Base-by-base conservation (phyloP, 1,140 invertebrate species). In the Eumeta japonica region DNA sequence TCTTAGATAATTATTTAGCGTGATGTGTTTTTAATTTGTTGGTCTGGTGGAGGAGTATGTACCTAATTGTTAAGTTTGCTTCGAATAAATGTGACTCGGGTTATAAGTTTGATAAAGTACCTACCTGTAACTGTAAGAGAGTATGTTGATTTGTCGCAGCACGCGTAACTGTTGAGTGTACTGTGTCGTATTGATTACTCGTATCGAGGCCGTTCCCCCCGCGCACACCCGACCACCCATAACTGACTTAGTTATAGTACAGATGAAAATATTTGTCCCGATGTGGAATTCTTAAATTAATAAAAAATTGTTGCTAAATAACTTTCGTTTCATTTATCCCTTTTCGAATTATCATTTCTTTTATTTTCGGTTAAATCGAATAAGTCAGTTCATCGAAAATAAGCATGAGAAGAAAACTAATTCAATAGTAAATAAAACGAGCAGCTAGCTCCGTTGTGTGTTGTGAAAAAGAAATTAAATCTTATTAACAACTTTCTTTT, bases 251-350 rank as follows among this genome's bases (percentile, higher is more conserved):
- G 55, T 46, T 67, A 66, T 53, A 36, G 7, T 13, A 4, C n/a
- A 24, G 55, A 64, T 52, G 54, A 58, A 53, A 63, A 9, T 61
- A 50, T 62, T 64, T 64, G 58, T 66, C 68, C 65, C 62, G 62
- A 54, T 64, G 65, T 73, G 72, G 70, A 75, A 72, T 74, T 75
- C 71, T 76, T 73, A 74, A 67, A 73, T 67, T 67, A 75, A 75
- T 74, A 75, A 76, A 75, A 74, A 75, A 75, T 72, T 76, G 72
- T 75, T 76, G 71, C 66, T 75, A 75, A 75, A 74, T 72, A 61
- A 54, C 17, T 46, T 37, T 55, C 41, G 62, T 74, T 46, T 74
- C 62, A 62, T 65, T 65, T 59, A 17, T 17, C 20, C 13, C n/a
- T 27, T 14, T 35, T 16, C 15, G 34, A 7, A n/a, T n/a, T 12